These are phyloP conservation scores for Borostomias antarcticus DNA, from an alignment of 2,797 vertebrate species.

Conservation along the genomic window DNA sequence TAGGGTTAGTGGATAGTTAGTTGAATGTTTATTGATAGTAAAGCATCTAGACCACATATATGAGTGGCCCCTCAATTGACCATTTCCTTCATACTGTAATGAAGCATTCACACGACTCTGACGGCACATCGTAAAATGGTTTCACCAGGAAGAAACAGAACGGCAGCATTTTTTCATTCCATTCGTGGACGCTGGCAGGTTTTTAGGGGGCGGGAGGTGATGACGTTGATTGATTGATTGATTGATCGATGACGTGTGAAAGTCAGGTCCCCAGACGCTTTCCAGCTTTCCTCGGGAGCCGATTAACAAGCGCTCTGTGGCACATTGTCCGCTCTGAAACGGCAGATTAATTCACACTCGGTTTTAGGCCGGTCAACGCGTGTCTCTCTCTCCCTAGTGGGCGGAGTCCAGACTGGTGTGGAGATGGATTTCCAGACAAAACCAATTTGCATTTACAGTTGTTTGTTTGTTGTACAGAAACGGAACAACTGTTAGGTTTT, in stretches of 20 bases:
- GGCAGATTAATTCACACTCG: conserved; percentile 42
- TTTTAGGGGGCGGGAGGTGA: conserved; percentile 6
- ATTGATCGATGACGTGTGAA: not conserved
- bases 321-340: conserved; percentile 34
- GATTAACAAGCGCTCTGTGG: conserved; percentile 58
- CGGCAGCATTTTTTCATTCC: not conserved
- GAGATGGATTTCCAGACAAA: not conserved
- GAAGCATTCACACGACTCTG: not conserved
- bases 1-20: no score
- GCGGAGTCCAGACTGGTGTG: conserved; percentile 7
- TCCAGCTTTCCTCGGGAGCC: conserved; percentile 55
- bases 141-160: not conserved
- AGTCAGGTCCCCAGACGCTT: conserved; percentile 46
- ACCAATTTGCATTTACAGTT: not conserved
- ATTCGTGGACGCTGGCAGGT: not conserved
- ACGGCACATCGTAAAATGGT: not conserved
- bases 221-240: conserved; percentile 2
- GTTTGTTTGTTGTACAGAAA: not conserved
- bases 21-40: no score
- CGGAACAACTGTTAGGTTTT: not conserved
- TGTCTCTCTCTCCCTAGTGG: conserved; percentile 47
- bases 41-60: not conserved
- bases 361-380: not conserved
- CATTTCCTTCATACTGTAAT: not conserved
- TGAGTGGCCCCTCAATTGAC: not conserved